Evolutionary conservation across 2,797 vertebrate genomes (phyloP).

Genomic region (Pipistrellus nathusii): DNA sequence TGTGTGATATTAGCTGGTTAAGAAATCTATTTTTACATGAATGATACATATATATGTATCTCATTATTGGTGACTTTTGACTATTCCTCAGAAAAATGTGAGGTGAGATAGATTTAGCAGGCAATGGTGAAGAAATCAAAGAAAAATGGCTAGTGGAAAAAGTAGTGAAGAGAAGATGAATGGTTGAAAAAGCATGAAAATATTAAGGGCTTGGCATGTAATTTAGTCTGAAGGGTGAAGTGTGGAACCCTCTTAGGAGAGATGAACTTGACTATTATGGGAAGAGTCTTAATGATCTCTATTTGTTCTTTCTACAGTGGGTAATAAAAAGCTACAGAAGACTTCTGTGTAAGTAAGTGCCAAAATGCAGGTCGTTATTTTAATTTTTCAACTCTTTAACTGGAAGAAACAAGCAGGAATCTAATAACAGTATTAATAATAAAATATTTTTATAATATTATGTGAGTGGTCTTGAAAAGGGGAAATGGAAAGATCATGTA

Average conservation of each 20-base stretch:
- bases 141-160: not conserved
- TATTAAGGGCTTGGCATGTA: not conserved
- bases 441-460: not conserved
- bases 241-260: not conserved
- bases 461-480: not conserved
- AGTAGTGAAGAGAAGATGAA: not conserved
- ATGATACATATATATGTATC: not conserved
- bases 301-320: not conserved
- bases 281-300: not conserved
- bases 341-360: not conserved
- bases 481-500: not conserved
- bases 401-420: not conserved
- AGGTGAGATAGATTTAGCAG: not conserved
- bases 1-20: slow-evolving; percentile 58
- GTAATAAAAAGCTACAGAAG: not conserved
- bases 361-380: not conserved
- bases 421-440: not conserved
- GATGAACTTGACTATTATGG: not conserved
- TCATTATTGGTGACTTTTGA: slow-evolving; percentile 30
- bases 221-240: not conserved
- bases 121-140: not conserved
- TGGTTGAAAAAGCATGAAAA: not conserved
- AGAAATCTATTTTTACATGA: slow-evolving; percentile 52
- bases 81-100: slow-evolving; percentile 42
- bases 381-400: not conserved